These are phyloP conservation scores for Sialia sialis DNA, from an alignment of 2,113 vertebrate species.

Conservation along the genomic window DNA sequence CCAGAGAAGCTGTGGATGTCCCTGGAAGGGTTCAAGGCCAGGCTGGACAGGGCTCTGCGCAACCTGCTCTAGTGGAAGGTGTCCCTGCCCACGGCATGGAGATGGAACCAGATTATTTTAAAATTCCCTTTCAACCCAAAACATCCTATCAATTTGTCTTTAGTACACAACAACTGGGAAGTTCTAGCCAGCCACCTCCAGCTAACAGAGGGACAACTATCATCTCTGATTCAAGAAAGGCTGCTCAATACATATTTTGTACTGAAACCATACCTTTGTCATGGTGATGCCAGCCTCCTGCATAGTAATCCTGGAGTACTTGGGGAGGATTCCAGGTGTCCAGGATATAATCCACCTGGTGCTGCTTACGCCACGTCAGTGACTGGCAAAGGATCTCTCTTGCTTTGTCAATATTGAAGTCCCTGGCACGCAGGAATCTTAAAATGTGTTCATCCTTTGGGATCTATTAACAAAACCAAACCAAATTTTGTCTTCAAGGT, in stretches of 20 bases:
- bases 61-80: neutral
- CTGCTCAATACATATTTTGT: neutral
- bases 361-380: slow-evolving; percentile 91
- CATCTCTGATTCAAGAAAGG: neutral
- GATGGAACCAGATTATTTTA: neutral
- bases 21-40: neutral
- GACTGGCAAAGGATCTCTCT: slow-evolving; percentile 92
- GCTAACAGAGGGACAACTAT: neutral
- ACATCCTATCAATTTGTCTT: neutral
- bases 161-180: neutral
- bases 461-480: slow-evolving; percentile 70
- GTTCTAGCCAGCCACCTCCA: neutral
- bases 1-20: neutral
- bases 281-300: slow-evolving; percentile 94
- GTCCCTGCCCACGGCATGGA: neutral
- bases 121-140: neutral
- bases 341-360: slow-evolving; percentile 92
- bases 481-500: neutral
- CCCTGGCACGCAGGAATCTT: slow-evolving; percentile 89
- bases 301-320: slow-evolving; percentile 89
- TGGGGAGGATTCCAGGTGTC: slow-evolving; percentile 89
- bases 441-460: slow-evolving; percentile 96
- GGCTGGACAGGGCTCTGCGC: accelerated
- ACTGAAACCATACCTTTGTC: slow-evolving; percentile 81
- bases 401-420: slow-evolving; percentile 93